A percentile compares a stretch with the other conserved stretches of the same genome.
Evolutionary conservation across 2,797 vertebrate genomes (phyloP).

Genomic region (Gadopsis bispinosus): DNA sequence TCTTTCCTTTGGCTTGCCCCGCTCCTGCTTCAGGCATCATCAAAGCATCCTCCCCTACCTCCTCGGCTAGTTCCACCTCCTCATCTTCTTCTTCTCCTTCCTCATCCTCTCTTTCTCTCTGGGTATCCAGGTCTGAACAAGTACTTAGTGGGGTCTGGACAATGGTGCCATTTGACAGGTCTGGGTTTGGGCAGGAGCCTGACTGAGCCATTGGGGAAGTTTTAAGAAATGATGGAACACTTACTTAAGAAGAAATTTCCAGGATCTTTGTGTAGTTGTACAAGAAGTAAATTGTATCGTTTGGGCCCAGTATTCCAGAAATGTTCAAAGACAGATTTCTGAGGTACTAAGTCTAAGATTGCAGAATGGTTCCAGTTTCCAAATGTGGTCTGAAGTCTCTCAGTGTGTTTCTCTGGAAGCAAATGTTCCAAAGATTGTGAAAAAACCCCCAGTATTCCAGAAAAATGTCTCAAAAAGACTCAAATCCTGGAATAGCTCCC

Average conservation of each 20-base stretch:
- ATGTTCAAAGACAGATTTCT: background rate
- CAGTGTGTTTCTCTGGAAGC: background rate
- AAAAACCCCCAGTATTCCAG: background rate
- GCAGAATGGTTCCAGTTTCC: background rate
- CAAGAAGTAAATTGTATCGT: background rate
- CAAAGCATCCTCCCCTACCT: constrained; percentile 72
- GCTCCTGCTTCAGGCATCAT: constrained; percentile 46
- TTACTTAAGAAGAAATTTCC: constrained; percentile 20
- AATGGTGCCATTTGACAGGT: constrained; percentile 65
- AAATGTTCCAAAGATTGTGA: background rate
- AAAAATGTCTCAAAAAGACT: background rate
- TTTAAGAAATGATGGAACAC: constrained; percentile 17
- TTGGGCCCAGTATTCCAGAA: background rate
- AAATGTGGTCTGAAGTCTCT: constrained; percentile 9
- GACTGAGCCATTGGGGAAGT: constrained; percentile 74
- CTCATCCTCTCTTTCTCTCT: constrained; percentile 39
- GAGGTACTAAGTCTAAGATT: background rate
- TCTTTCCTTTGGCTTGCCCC: background rate
- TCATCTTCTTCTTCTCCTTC: constrained; percentile 68
- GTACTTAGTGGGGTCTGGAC: constrained; percentile 49
- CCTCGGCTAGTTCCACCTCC: constrained; percentile 81
- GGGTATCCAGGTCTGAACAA: constrained; percentile 61
- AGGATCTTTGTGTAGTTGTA: background rate
- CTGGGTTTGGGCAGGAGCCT: constrained; percentile 54
- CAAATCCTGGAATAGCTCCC: background rate